Conservation (phyloP, 1,140 invertebrate genomes). For the Gerris buenoi region DNA sequence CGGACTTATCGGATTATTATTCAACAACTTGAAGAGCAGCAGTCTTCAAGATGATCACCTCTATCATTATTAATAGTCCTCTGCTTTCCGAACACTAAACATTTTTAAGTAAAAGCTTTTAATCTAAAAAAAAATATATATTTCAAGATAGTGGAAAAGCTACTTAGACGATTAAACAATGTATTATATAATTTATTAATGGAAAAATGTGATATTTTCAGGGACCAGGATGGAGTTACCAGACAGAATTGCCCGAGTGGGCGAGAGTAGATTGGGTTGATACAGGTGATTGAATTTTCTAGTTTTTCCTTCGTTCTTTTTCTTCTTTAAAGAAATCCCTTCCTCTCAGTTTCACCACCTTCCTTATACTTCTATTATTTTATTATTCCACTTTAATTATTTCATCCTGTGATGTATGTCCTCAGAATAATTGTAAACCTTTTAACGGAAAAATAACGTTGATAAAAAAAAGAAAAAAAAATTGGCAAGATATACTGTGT, state of each 20-base stretch:
- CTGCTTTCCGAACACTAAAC: too few relatives aligned
- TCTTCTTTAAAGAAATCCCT: background rate
- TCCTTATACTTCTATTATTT: background rate
- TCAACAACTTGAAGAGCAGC: too few relatives aligned
- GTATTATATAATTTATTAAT: too few relatives aligned
- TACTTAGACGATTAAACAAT: too few relatives aligned
- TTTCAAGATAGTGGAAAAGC: background rate
- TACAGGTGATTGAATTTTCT: constrained; percentile 19
- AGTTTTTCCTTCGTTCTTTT: background rate
- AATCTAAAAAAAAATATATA: constrained; percentile 16
- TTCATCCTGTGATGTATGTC: background rate
- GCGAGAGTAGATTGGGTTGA: constrained; percentile 65
- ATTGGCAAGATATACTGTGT: too few relatives aligned
- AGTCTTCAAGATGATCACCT: too few relatives aligned
- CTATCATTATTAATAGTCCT: too few relatives aligned
- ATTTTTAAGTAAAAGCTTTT: too few relatives aligned
- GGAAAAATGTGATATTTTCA: constrained; percentile 27
- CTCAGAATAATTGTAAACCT: background rate
- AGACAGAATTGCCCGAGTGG: constrained; percentile 77
- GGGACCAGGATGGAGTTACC: constrained; percentile 78
- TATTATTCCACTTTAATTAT: background rate
- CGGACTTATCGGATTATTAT: too few relatives aligned
- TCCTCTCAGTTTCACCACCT: background rate
- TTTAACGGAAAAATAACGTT: too few relatives aligned
- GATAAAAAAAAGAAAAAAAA: too few relatives aligned